Percentiles rank a stretch among this genome's conserved stretches.
Evolutionary conservation across 2,113 vertebrate genomes (phyloP).

Genomic region (Nyctibius bracteatus): DNA sequence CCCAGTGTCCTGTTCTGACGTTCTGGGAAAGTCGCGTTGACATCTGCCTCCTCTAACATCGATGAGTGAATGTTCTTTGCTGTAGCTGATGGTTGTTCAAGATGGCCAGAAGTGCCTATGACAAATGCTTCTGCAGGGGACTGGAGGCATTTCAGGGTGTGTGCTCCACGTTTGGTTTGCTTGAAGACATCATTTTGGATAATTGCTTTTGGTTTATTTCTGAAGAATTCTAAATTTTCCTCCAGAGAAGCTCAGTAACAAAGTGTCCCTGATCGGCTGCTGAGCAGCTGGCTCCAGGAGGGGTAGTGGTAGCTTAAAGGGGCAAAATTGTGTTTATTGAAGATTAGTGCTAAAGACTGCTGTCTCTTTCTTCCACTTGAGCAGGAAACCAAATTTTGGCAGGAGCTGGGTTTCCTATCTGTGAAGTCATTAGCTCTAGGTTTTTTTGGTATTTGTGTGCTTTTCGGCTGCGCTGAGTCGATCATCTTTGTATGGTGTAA

Average conservation of each 20-base stretch:
- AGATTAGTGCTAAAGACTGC: background rate
- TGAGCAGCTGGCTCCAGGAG: background rate
- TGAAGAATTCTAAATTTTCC: background rate
- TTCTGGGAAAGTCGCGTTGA: background rate
- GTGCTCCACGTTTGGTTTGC: background rate
- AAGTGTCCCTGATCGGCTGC: background rate
- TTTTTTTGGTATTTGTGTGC: background rate
- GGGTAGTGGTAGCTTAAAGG: background rate
- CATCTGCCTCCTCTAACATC: fast-evolving
- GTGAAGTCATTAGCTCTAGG: background rate
- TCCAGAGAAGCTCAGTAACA: background rate
- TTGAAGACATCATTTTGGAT: background rate
- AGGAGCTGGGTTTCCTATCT: background rate
- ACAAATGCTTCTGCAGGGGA: background rate
- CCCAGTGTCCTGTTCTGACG: background rate
- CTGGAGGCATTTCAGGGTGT: background rate
- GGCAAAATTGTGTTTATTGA: background rate
- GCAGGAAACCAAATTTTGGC: background rate
- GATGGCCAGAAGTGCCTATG: background rate
- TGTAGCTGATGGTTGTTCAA: background rate
- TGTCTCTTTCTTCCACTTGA: background rate
- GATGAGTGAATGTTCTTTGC: background rate
- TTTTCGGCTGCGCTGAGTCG: background rate
- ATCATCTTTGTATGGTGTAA: background rate
- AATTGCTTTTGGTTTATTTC: background rate